A percentile compares a stretch with the other conserved stretches of the same genome.
Evolutionary conservation across 1,140 invertebrate genomes (phyloP).

Genomic region (Drosophila bifasciata): DNA sequence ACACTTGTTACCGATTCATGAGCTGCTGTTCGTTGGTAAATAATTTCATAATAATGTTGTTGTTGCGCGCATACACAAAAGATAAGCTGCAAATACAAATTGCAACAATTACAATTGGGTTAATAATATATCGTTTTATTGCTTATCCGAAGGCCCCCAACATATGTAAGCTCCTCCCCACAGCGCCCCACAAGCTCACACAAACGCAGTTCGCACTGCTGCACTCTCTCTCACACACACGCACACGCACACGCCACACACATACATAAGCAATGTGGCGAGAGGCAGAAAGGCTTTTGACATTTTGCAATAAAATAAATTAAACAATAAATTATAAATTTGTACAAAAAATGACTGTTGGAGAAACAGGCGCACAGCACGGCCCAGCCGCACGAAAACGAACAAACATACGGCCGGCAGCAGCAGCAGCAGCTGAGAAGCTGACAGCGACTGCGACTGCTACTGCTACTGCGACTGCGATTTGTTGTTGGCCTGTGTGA

Average conservation of each 20-base stretch:
- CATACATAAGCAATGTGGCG: neutral
- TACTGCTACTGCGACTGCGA: slow-evolving; percentile 11
- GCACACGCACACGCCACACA: neutral
- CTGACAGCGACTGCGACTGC: slow-evolving; percentile 19
- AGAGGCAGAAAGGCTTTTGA: slow-evolving; percentile 31
- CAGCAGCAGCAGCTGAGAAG: slow-evolving; percentile 2
- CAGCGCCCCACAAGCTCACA: slow-evolving; percentile 9
- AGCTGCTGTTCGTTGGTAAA: slow-evolving; percentile 81
- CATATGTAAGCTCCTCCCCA: slow-evolving; percentile 8
- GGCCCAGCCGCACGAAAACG: slow-evolving; percentile 3
- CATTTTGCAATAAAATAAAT: slow-evolving; percentile 82
- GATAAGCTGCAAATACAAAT: slow-evolving; percentile 66
- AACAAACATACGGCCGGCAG: slow-evolving; percentile 7
- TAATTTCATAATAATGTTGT: slow-evolving; percentile 83
- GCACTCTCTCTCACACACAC: neutral
- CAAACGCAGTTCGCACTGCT: slow-evolving; percentile 13
- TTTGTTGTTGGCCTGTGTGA: slow-evolving; percentile 57
- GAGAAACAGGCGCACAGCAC: slow-evolving; percentile 70
- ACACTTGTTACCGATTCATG: slow-evolving; percentile 76
- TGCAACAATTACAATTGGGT: slow-evolving; percentile 79
- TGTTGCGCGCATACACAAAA: slow-evolving; percentile 72
- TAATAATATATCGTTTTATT: slow-evolving; percentile 68
- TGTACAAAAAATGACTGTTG: slow-evolving; percentile 82
- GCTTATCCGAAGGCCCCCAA: neutral
- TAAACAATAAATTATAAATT: slow-evolving; percentile 83